Evolutionary conservation across 2,888 invertebrate genomes (phyloP), one percentile per base, ranked within the genome.

Genomic region (Drosophila algonquin): DNA sequence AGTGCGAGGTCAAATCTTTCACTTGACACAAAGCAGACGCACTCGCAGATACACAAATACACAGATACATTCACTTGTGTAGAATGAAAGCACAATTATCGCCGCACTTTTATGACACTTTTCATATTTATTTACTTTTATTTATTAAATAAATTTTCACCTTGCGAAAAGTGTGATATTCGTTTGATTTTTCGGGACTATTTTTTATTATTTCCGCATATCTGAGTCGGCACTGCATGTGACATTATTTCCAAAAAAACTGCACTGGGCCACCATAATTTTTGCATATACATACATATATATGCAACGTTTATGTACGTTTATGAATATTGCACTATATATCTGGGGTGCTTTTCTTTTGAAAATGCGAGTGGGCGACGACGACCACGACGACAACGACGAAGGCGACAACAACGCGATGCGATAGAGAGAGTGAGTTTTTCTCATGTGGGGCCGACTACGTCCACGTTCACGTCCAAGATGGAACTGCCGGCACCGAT

Each of bases 1-100:
- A 87, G 87, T 90, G 89, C 89, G 87, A 87, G 89, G 90, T 90
- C 87, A 87, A 89, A 81, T 85, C 82, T 84, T 81, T 78, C 79
- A 84, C 79, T 76, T 89, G 74, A 84, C 87, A 87, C 87, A 81
- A 75, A 64, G 73, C 70, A 56, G 75, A 80, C 67, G 61, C 71
- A 64, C 76, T 60, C n/a, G 46, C 51, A 58, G 24, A 21, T 18
- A 54, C 45, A 47, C 44, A 50, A 24, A 40, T 32, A 51, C 58
- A 54, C 50, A 69, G 53, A 62, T 69, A 61, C 63, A 52, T 56
- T 59, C 59, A 67, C 51, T 56, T 50, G 61, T 24, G 24, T 65
- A 58, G 65, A 71, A 73, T 71, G 48, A 58, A 27, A 45, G 57
- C 50, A 73, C 67, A 72, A 72, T 74, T 52, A 64, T n/a, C 44